phyloP scores from a whole-genome alignment of 2,888 invertebrate genomes.

The Phymatocera aterrima region DNA sequence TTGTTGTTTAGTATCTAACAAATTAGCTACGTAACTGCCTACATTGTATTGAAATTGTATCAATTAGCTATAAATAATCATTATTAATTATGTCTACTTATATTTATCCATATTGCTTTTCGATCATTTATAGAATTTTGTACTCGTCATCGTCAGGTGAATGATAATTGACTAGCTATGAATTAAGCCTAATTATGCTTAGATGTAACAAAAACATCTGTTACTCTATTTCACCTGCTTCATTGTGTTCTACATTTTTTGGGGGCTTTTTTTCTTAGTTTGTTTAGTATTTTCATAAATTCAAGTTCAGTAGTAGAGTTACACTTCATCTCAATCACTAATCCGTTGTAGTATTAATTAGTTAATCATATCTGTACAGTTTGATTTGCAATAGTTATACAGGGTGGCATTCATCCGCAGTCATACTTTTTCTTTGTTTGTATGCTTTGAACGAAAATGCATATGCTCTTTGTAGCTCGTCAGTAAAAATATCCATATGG shows the following conservation, averaged over 20 bases:
- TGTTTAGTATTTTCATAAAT: not conserved
- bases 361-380: conserved; percentile 7
- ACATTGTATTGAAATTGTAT: conserved; percentile 36
- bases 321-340: conserved; percentile 12
- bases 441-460: too few relatives aligned
- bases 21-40: conserved; percentile 38
- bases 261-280: not conserved
- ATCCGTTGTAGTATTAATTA: conserved; percentile 30
- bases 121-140: conserved; percentile 11
- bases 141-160: not conserved
- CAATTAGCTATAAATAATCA: not conserved
- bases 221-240: conserved; percentile 21
- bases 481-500: too few relatives aligned
- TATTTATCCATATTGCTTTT: conserved; percentile 12
- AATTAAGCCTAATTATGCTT: too few relatives aligned
- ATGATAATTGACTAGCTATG: not conserved
- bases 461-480: too few relatives aligned
- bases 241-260: not conserved
- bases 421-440: too few relatives aligned
- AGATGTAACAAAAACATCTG: not conserved
- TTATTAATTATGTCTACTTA: not conserved
- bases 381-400: not conserved
- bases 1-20: conserved; percentile 22
- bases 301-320: not conserved
- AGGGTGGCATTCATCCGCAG: too few relatives aligned